These are phyloP conservation scores for Ectropis grisescens DNA, from an alignment of 1,140 invertebrate genomes.

Conservation along the genomic window DNA sequence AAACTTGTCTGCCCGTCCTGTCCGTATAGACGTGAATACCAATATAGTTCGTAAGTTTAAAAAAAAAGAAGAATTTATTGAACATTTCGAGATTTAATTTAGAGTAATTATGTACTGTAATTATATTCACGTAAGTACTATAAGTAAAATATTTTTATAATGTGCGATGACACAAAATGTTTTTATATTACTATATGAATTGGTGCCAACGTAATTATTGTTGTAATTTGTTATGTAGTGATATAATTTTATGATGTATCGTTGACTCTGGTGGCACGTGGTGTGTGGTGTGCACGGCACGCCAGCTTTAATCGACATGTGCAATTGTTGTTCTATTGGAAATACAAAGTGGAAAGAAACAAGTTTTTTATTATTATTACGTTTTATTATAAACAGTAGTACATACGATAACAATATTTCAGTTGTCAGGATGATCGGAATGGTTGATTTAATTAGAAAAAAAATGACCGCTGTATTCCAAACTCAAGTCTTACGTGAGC, in stretches of 20 bases:
- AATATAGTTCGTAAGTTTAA: slow-evolving; percentile 43
- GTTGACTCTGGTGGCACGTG: slow-evolving; percentile 54
- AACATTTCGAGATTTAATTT: slow-evolving; percentile 60
- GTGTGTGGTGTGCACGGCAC: slow-evolving; percentile 17
- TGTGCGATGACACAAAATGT: slow-evolving; percentile 56
- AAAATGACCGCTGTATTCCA: too few relatives aligned
- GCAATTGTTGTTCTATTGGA: slow-evolving; percentile 64
- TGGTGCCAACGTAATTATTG: slow-evolving; percentile 67
- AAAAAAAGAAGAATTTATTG: slow-evolving; percentile 57
- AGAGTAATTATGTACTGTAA: slow-evolving; percentile 40
- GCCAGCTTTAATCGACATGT: slow-evolving; percentile 59
- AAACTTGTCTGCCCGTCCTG: slow-evolving; percentile 18
- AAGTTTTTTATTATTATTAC: slow-evolving; percentile 8
- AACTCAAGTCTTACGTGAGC: too few relatives aligned
- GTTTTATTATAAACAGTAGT: too few relatives aligned
- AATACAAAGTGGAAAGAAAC: slow-evolving; percentile 58
- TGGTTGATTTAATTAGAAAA: too few relatives aligned
- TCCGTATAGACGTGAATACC: slow-evolving; percentile 35
- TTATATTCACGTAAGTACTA: slow-evolving; percentile 60
- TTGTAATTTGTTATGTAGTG: slow-evolving; percentile 68
- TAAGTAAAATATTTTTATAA: slow-evolving; percentile 67
- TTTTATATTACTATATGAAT: slow-evolving; percentile 62
- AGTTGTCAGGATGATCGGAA: too few relatives aligned
- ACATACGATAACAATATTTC: too few relatives aligned
- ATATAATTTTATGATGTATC: slow-evolving; percentile 62